A percentile compares a stretch with the other conserved stretches of the same genome.
Conservation (phyloP, 2,888 invertebrate genomes). For the Erannis defoliaria region DNA sequence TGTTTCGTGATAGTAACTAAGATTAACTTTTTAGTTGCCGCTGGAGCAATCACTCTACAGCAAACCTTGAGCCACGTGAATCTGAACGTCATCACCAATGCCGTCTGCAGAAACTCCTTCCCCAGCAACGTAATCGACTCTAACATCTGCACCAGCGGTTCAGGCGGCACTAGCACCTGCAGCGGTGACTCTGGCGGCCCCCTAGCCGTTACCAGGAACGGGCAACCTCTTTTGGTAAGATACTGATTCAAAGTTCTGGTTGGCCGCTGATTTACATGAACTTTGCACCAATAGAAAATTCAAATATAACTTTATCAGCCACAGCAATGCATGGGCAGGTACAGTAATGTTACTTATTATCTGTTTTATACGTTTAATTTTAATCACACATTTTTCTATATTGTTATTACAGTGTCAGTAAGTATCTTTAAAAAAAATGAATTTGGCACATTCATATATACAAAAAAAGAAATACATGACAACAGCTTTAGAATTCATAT, state of each 20-base stretch:
- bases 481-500: no score
- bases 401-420: no score
- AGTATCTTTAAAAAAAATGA: no score
- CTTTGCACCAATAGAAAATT: no score
- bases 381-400: no score
- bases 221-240: conserved; percentile 46
- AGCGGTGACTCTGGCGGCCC: conserved; percentile 72
- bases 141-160: conserved; percentile 64
- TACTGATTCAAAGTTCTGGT: neutral
- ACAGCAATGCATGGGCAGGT: no score
- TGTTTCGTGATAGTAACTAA: neutral
- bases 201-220: conserved; percentile 46
- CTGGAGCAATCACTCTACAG: conserved; percentile 30
- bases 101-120: conserved; percentile 48
- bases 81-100: conserved; percentile 58
- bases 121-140: conserved; percentile 47
- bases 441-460: no score
- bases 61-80: conserved; percentile 50
- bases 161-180: conserved; percentile 56
- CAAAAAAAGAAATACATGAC: no score
- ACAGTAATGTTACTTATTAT: no score
- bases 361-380: no score
- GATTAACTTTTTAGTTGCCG: conserved; percentile 32
- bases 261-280: neutral
- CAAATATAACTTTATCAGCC: neutral